These are phyloP conservation scores for Chaetogeoica ovagalla DNA, from an alignment of 2,888 invertebrate species.

Conservation along the genomic window DNA sequence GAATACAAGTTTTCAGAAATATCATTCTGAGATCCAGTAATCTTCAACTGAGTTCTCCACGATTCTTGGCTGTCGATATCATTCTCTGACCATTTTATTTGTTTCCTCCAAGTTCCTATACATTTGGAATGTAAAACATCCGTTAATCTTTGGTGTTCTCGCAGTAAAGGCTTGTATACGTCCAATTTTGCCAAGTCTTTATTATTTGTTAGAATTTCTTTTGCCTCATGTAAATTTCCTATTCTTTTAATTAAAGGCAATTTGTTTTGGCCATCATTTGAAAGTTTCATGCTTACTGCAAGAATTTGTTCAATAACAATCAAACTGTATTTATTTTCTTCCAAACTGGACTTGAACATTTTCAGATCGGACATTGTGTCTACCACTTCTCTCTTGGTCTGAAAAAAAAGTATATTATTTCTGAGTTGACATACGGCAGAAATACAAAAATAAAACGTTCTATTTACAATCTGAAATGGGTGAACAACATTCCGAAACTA, in stretches of 20 bases:
- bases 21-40: constrained; percentile 59
- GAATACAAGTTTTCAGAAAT: constrained; percentile 59
- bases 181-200: constrained; percentile 64
- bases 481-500: too few relatives aligned
- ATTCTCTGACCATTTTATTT: constrained; percentile 53
- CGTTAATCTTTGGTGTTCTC: constrained; percentile 34
- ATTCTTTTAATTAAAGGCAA: constrained; percentile 28
- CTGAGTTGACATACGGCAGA: background rate
- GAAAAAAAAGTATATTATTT: constrained; percentile 40
- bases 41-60: constrained; percentile 59
- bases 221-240: constrained; percentile 61
- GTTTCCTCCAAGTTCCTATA: constrained; percentile 53
- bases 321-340: constrained; percentile 65
- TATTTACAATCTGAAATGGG: background rate
- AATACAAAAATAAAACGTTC: background rate
- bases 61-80: constrained; percentile 30
- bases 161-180: constrained; percentile 60
- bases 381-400: constrained; percentile 67
- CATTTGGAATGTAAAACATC: constrained; percentile 46
- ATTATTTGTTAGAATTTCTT: constrained; percentile 58
- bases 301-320: constrained; percentile 61
- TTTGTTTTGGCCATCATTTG: constrained; percentile 58
- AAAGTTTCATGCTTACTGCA: constrained; percentile 59
- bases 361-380: constrained; percentile 68
- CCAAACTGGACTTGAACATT: constrained; percentile 63